Conservation (phyloP, 2,113 vertebrate species). For the Cyprinus carpio region DNA sequence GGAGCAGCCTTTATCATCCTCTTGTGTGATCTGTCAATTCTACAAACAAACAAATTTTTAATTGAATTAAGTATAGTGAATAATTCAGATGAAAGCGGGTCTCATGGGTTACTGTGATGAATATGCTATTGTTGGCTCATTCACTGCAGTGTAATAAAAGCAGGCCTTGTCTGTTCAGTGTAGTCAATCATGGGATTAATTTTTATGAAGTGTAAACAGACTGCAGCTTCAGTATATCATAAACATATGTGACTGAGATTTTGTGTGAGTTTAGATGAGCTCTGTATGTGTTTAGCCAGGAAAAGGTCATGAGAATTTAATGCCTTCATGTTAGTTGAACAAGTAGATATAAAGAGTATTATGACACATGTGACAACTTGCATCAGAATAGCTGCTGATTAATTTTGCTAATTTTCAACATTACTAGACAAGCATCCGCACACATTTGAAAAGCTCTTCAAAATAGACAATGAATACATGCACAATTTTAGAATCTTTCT, state of each 20-base stretch:
- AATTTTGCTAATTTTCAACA: background rate
- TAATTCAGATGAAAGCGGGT: background rate
- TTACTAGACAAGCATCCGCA: background rate
- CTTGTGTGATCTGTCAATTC: background rate
- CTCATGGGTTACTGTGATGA: background rate
- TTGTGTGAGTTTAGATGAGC: background rate
- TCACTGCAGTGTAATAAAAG: slow-evolving; percentile 22
- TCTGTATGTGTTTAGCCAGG: background rate
- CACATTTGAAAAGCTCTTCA: background rate
- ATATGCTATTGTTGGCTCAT: background rate
- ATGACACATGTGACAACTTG: background rate
- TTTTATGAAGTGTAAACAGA: slow-evolving; percentile 15
- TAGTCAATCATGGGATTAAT: background rate
- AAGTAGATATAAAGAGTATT: background rate
- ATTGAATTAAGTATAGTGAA: background rate
- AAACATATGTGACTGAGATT: slow-evolving; percentile 13
- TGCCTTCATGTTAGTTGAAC: background rate
- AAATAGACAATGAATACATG: background rate
- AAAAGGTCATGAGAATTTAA: slow-evolving; percentile 57
- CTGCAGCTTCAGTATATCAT: slow-evolving; percentile 27
- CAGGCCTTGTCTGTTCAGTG: background rate
- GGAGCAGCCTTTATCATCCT: background rate
- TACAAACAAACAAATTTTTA: background rate
- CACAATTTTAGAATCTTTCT: background rate
- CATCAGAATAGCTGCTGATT: background rate